These are phyloP conservation scores for Mnemiopsis leidyi DNA, from an alignment of 37 sponge, comb jelly and placozoan genomes.

Conservation along the genomic window DNA sequence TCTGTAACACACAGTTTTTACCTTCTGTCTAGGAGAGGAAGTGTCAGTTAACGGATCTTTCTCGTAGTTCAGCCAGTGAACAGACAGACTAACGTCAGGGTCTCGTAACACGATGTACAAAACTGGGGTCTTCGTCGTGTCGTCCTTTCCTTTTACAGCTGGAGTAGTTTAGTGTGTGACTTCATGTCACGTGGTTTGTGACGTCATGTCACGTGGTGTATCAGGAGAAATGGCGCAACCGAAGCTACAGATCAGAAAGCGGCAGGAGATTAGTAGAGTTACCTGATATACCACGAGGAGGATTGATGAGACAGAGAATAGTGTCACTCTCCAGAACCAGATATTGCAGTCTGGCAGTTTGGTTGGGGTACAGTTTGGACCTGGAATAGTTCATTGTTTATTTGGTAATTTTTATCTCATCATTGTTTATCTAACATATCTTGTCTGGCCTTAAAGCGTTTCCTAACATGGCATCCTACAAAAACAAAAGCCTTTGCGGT, in stretches of 20 bases:
- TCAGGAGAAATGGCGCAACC: no score
- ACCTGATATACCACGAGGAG: background rate
- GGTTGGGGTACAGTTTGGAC: background rate
- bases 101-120: conserved; percentile 38
- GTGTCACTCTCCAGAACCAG: conserved; percentile 7
- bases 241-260: no score
- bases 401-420: no score
- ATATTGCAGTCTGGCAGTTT: background rate
- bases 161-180: background rate
- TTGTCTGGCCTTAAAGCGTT: no score
- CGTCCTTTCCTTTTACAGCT: background rate
- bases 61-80: conserved; percentile 50
- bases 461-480: no score
- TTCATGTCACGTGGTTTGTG: background rate
- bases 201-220: background rate
- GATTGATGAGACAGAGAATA: conserved; percentile 55
- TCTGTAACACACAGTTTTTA: background rate
- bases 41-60: conserved; percentile 29
- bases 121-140: background rate
- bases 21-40: conserved; percentile 29
- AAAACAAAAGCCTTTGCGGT: no score
- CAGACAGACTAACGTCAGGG: conserved; percentile 32
- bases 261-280: no score
- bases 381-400: no score
- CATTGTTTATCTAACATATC: no score